Conservation (phyloP, 2,888 invertebrate species). For the Hypomecis atomaria region DNA sequence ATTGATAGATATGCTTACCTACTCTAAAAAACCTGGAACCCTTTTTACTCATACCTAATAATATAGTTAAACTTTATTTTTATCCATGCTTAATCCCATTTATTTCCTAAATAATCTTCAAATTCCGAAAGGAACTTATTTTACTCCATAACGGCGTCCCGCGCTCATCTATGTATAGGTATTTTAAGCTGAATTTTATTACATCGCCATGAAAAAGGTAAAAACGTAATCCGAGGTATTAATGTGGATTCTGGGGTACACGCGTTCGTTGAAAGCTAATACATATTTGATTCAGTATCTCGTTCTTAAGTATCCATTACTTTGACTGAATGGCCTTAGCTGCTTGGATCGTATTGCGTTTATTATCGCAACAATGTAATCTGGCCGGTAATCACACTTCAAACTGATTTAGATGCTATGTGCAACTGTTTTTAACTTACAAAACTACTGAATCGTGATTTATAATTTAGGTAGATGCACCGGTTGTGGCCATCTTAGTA, state of each 20-base stretch:
- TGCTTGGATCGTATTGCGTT: constrained; percentile 28
- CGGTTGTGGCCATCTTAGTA: no score
- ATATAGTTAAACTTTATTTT: neutral
- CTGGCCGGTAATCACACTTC: constrained; percentile 7
- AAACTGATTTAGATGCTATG: neutral
- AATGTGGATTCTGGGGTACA: constrained; percentile 68
- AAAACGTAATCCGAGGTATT: constrained; percentile 77
- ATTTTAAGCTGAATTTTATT: constrained; percentile 84
- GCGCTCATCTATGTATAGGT: constrained; percentile 56
- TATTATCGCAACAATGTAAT: constrained; percentile 26
- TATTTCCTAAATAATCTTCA: constrained; percentile 50
- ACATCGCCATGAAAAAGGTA: constrained; percentile 79
- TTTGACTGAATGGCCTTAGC: constrained; percentile 34
- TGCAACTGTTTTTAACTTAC: no score
- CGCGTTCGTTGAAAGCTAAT: constrained; percentile 57
- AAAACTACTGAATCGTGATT: no score
- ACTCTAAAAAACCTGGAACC: constrained; percentile 19
- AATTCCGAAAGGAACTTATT: constrained; percentile 55
- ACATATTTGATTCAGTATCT: constrained; percentile 43
- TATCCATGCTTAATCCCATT: constrained; percentile 40
- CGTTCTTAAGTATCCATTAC: constrained; percentile 36
- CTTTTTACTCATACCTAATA: neutral
- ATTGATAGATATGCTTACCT: neutral
- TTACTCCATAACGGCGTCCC: constrained; percentile 53
- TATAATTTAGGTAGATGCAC: no score